Conservation (phyloP, 2,797 vertebrate genomes). For the Catharus ustulatus region DNA sequence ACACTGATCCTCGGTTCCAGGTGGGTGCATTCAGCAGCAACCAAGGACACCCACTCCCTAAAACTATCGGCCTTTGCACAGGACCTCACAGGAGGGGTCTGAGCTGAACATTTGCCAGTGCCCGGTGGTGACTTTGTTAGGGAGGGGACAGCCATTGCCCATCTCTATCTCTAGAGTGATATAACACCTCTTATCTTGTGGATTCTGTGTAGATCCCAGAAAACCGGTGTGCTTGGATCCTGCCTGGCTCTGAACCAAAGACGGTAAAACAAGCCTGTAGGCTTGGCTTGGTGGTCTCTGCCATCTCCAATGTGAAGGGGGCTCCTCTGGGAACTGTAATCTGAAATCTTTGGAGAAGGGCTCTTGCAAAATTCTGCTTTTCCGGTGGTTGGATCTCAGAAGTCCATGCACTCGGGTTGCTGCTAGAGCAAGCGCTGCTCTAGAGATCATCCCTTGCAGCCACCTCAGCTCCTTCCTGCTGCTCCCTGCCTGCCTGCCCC, state of each 20-base stretch:
- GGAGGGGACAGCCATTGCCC: neutral
- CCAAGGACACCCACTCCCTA: neutral
- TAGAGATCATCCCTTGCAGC: neutral
- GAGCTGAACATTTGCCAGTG: accelerated
- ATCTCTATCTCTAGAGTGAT: neutral
- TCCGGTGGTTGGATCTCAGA: neutral
- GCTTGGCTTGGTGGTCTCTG: neutral
- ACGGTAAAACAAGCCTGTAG: conserved; percentile 66
- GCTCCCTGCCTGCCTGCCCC: neutral
- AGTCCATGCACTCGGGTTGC: conserved; percentile 33
- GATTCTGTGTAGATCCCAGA: conserved; percentile 75
- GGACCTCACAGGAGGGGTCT: neutral
- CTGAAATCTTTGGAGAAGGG: conserved; percentile 25
- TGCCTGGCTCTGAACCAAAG: conserved; percentile 58
- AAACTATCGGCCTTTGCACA: neutral
- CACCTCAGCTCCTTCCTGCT: neutral
- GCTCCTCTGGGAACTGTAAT: neutral
- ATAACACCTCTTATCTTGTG: conserved; percentile 67
- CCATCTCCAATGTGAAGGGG: neutral
- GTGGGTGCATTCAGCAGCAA: conserved; percentile 59
- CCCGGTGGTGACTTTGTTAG: neutral
- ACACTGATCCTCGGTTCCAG: conserved; percentile 95
- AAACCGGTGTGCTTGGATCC: conserved; percentile 55
- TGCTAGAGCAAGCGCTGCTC: neutral
- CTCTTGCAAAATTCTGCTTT: neutral